Evolutionary conservation across 2,888 invertebrate genomes (phyloP), one percentile per base, ranked within the genome.

Genomic region (Suillia variegata): DNA sequence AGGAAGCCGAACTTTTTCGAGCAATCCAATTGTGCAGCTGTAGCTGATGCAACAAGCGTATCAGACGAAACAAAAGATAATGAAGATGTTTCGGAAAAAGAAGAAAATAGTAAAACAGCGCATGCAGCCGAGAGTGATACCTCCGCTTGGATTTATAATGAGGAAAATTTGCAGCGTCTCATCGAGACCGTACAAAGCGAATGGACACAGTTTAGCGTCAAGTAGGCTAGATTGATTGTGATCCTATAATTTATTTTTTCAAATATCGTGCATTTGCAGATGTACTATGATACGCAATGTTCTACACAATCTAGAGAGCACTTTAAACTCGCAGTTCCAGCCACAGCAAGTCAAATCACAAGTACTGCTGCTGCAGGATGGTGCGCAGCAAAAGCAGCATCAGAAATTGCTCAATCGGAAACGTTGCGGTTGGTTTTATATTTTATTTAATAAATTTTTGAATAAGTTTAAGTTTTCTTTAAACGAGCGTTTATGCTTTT

Each of bases 181-280:
- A 85, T 94, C 3, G 83, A 83, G 50, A 87, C 87, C 56, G 76
- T 95, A 42, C 93, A 94, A 78, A 83, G 84, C 21, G 85, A 89
- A 66, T 96, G 96, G 96, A 86, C 90, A 0, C 76, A 87, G 57
- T 83, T 87, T 66, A 85, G 86, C 64, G 83, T 93, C 12, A 92
- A 92, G 92, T 93, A 83, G 58, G 62, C n/a, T 55, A 2, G 54
- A 12, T 12, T 8, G 31, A 31, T 12, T 8, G 31, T 31, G 12
- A n/a, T n/a, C 22, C n/a, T n/a, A n/a, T n/a, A n/a, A n/a, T n/a
- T n/a, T n/a, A n/a, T 13, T 38, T 17, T n/a, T 47, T 1, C 21
- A n/a, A 17, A 18, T 24, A 2, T 4, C 0, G 13, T 42, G 10
- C 10, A 26, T 45, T 21, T 75, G 10, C 67, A 87, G 87, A 69